Base-by-base conservation (phyloP, 2,113 vertebrate genomes). In the Acinonyx jubatus region DNA sequence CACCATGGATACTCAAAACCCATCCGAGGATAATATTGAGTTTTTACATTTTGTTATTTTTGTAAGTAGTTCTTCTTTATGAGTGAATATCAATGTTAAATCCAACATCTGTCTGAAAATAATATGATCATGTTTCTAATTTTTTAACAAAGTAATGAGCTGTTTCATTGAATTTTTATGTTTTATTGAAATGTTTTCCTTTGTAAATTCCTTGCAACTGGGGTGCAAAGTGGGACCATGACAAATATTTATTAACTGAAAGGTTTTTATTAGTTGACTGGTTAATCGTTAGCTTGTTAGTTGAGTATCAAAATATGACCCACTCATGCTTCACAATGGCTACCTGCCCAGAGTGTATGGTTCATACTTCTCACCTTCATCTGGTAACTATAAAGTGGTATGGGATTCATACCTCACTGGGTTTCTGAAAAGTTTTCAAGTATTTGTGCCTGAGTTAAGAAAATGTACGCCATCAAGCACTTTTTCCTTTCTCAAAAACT, bases 21-120 rank as follows among this genome's bases (percentile, higher is more conserved):
- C 65, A 86, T 11, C 14, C 38, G 48, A 85, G 31, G 48, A 78
- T 84, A 91, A 94, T 38, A 83, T 0, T 19, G 31, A 74, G 7
- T 63, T 86, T 96, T 92, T 83, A 36, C 71, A 52, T 74, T 85
- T 83, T 33, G 89, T 48, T 41, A 84, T 23, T 95, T 83, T 80
- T 83, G 19, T 65, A 71, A 84, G 10, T 73, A 74, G 31, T 50
- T 92, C 29, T 96, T 94, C 33, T 80, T 9, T 63, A 74, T 63
- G 33, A 69, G 23, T 80, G 10, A 57, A 85, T 84, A 78, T 61
- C 61, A 38, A 94, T 29, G 31, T 78, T 48, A 96, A 66, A 48
- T 45, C 29, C 18, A 95, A 55, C 4, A 84, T 45, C 33, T 83
- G 18, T 16, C 36, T 76, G 6, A 76, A 90, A 74, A 96, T 12